Evolutionary conservation across 1,140 invertebrate genomes (phyloP).

Genomic region (Pachypeltis micranthus): DNA sequence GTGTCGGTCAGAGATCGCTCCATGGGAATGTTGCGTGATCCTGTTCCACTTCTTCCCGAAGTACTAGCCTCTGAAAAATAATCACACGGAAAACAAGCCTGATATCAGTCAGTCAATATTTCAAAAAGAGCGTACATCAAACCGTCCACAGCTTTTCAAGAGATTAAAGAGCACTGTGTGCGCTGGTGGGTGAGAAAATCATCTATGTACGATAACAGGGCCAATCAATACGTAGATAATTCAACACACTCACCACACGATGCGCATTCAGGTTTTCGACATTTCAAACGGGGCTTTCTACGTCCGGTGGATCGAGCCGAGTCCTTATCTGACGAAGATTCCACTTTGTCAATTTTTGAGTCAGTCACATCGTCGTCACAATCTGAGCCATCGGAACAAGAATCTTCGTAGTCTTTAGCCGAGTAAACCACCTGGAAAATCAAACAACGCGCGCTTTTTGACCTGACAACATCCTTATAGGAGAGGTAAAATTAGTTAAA

Average conservation of each 20-base stretch:
- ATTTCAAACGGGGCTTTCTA: neutral
- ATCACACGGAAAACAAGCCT: neutral
- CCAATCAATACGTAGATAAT: neutral
- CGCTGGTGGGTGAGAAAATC: neutral
- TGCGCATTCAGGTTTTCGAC: neutral
- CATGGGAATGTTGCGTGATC: neutral
- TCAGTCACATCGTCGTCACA: neutral
- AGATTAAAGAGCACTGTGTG: too few species aligned
- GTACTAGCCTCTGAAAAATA: neutral
- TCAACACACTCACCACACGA: neutral
- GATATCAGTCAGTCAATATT: neutral
- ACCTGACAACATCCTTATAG: neutral
- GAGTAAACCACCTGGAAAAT: conserved; percentile 11
- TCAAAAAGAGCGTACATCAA: neutral
- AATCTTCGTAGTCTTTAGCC: conserved; percentile 6
- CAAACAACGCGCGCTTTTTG: neutral
- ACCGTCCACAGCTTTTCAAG: too few species aligned
- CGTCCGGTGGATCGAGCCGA: neutral
- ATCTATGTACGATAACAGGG: too few species aligned
- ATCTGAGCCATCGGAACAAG: neutral
- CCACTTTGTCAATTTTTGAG: neutral
- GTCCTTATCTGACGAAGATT: neutral
- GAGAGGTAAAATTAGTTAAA: neutral
- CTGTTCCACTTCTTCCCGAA: neutral
- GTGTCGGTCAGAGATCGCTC: neutral